Conservation (phyloP, 2,797 vertebrate genomes). For the Diglossa cyanea region DNA sequence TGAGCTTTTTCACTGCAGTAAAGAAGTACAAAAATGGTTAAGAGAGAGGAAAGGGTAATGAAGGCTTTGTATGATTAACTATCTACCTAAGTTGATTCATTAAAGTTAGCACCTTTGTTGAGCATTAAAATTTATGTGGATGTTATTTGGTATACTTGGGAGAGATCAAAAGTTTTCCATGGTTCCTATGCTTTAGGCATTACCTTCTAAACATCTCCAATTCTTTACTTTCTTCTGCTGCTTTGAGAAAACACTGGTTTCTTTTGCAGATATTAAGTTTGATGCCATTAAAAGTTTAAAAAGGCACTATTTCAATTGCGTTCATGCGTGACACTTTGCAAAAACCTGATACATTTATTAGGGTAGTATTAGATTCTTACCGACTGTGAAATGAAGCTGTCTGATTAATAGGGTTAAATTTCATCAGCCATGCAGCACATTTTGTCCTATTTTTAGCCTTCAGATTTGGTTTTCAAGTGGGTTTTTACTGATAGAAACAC, state of each 20-base stretch:
- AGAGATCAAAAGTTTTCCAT: neutral
- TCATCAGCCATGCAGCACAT: neutral
- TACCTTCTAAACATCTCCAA: neutral
- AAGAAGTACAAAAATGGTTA: neutral
- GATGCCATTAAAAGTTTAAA: neutral
- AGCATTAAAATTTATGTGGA: neutral
- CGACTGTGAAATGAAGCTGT: slow-evolving; percentile 21
- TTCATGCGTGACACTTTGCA: neutral
- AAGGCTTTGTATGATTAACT: neutral
- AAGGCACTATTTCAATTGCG: neutral
- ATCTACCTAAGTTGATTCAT: neutral
- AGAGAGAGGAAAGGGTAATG: neutral
- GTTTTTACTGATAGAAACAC: neutral
- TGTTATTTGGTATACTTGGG: neutral
- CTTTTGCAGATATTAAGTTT: neutral
- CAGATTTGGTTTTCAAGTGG: neutral
- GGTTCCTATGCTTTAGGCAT: neutral
- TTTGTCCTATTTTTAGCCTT: slow-evolving; percentile 2
- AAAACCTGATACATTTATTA: neutral
- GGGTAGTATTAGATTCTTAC: neutral
- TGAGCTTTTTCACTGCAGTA: neutral
- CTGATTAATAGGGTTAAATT: slow-evolving; percentile 8
- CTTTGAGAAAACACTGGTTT: neutral
- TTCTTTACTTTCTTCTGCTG: neutral
- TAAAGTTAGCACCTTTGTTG: neutral